Evolutionary conservation across 2,113 vertebrate species (phyloP), one percentile per base, ranked within the genome.

Genomic region (Osmerus mordax): DNA sequence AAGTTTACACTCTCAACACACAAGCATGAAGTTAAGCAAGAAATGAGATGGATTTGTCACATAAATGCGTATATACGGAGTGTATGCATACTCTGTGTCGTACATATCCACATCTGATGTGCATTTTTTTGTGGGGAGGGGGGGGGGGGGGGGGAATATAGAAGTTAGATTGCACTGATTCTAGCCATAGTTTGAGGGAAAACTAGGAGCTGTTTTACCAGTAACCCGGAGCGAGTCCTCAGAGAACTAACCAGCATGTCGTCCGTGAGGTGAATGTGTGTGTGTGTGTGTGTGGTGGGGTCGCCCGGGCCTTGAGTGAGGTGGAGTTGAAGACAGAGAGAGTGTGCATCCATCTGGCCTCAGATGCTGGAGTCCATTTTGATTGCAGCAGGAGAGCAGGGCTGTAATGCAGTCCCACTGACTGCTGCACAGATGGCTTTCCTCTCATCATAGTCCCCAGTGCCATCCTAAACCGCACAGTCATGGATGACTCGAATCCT

Each of bases 11-110:
- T 69, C 77, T 77, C 54, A 78, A 79, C 21, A 78, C 66, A 58
- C 29, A 21, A 67, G 67, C 69, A 74, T 16, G 72, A 13, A 58
- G 60, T 63, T 18, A 51, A 29, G 0, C 55, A 18, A n/a, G 14
- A 8, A 63, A 60, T 3, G 19, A 59, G 3, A 59, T 59, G 53
- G 72, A 19, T 72, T 75, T 80, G 73, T 75, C 79, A 68, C 86
- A 81, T 76, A 79, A 75, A 79, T 83, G 72, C 86, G 77, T 88
- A 82, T 54, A 87, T 89, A 86, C 52, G 84, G 72, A 84, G 78
- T n/a, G n/a, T n/a, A n/a, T n/a, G n/a, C n/a, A n/a, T n/a, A n/a
- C n/a, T n/a, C n/a, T n/a, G 67, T 81, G 74, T 84, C 21, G 59
- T 68, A 84, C 82, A 66, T 87, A 84, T 65, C 15, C 81, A 81